Percentiles rank a stretch among this genome's conserved stretches.
phyloP scores from a whole-genome alignment of 2,888 invertebrate species.

The Rotaria sp. region DNA sequence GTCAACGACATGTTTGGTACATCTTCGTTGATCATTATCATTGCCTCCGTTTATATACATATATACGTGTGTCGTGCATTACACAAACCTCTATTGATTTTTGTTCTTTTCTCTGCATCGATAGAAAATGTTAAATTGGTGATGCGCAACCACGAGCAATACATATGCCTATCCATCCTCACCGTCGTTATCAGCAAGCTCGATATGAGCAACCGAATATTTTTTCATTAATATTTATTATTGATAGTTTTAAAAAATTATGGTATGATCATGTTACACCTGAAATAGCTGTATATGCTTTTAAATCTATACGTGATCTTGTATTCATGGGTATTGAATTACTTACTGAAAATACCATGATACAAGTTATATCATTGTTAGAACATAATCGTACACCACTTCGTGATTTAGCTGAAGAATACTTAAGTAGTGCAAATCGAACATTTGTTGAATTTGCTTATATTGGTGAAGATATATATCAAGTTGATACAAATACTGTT shows the following conservation, averaged over 20 bases:
- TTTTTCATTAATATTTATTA: neutral
- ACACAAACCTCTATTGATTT: neutral
- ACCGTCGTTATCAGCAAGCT: neutral
- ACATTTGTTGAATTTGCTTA: neutral
- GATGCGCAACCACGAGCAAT: neutral
- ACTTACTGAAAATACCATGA: neutral
- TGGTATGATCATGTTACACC: neutral
- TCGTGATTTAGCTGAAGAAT: neutral
- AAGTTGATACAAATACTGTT: neutral
- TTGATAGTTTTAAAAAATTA: neutral
- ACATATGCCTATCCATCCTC: neutral
- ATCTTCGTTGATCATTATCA: neutral
- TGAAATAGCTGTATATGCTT: neutral
- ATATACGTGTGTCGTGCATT: neutral
- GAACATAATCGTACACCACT: neutral
- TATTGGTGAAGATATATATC: neutral
- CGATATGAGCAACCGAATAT: neutral
- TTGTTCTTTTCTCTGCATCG: neutral
- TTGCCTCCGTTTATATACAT: neutral
- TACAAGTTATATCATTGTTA: neutral
- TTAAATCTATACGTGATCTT: neutral
- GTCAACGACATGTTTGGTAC: neutral
- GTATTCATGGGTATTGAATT: neutral
- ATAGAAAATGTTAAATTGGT: neutral
- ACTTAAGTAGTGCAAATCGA: neutral